A percentile compares a stretch with the other conserved stretches of the same genome.
Evolutionary conservation across 2,797 vertebrate genomes (phyloP).

Genomic region (Dendrocincla fuliginosa): DNA sequence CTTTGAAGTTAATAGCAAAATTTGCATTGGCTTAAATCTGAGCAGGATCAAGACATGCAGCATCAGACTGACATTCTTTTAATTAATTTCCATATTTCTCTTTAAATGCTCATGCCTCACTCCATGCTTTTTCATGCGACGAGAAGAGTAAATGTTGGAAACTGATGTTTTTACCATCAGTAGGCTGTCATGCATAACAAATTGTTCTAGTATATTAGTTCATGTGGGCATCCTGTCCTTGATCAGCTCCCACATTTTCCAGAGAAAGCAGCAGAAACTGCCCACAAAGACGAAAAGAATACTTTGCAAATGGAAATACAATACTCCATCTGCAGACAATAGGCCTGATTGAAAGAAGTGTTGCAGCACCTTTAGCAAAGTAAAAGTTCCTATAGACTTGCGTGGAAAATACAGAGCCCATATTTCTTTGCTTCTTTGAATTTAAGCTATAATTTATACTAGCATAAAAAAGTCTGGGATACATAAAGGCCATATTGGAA

Average conservation of each 20-base stretch:
- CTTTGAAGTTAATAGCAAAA: conserved; percentile 62
- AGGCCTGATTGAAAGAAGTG: neutral
- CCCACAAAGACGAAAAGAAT: neutral
- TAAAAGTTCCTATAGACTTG: neutral
- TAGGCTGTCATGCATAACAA: conserved; percentile 19
- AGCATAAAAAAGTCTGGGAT: conserved; percentile 31
- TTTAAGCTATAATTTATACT: neutral
- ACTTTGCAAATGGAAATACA: neutral
- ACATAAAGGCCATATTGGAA: conserved; percentile 32
- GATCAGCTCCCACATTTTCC: conserved; percentile 37
- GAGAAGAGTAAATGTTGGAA: neutral
- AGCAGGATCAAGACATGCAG: conserved; percentile 39
- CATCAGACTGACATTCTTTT: conserved; percentile 3
- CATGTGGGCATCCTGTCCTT: conserved; percentile 10
- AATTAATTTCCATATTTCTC: conserved; percentile 41
- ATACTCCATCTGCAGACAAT: conserved; percentile 33
- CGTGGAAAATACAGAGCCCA: neutral
- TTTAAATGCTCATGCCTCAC: neutral
- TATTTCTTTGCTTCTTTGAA: conserved; percentile 1
- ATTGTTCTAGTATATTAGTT: conserved; percentile 21
- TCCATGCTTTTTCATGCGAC: neutral
- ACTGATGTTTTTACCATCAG: neutral
- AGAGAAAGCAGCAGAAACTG: neutral
- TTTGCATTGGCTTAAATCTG: conserved; percentile 44
- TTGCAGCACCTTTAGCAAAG: conserved; percentile 1